Percentiles rank a stretch among this genome's conserved stretches.
Evolutionary conservation across 2,797 vertebrate genomes (phyloP).

Genomic region (Knipowitschia caucasica): DNA sequence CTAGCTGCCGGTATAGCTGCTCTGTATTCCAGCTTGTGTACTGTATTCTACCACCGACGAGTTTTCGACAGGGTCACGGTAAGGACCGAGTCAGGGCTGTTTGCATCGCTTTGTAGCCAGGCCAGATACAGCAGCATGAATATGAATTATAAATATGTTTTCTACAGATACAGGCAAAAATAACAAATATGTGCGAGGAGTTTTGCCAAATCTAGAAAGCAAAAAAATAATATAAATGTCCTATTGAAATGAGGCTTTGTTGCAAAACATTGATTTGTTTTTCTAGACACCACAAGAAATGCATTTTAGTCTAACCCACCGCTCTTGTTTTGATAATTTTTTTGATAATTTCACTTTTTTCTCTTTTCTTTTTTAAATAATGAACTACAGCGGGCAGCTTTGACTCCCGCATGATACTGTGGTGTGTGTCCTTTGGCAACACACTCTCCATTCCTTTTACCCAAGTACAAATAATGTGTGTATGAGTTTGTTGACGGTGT

Average conservation of each 20-base stretch:
- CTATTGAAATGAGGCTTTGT: neutral
- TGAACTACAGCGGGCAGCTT: too few species aligned
- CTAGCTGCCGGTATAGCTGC: conserved; percentile 45
- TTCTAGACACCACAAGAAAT: too few species aligned
- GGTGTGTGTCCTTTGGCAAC: too few species aligned
- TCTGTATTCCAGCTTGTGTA: conserved; percentile 66
- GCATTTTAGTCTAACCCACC: too few species aligned
- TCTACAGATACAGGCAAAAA: conserved; percentile 1
- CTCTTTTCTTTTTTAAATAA: too few species aligned
- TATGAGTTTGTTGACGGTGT: too few species aligned
- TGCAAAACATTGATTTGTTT: neutral
- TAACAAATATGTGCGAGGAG: conserved; percentile 7
- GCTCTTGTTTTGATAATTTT: too few species aligned
- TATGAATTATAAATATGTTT: conserved; percentile 52
- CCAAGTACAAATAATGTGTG: too few species aligned
- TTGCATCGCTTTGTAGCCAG: conserved; percentile 62
- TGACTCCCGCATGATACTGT: too few species aligned
- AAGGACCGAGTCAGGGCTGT: conserved; percentile 59
- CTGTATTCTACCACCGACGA: conserved; percentile 48
- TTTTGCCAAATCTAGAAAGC: neutral
- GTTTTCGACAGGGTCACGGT: conserved; percentile 65
- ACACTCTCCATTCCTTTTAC: too few species aligned
- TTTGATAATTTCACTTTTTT: too few species aligned
- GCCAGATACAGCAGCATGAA: conserved; percentile 51
- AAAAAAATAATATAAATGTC: neutral